Conservation (phyloP, 2,797 vertebrate species). For the Avahi laniger region DNA sequence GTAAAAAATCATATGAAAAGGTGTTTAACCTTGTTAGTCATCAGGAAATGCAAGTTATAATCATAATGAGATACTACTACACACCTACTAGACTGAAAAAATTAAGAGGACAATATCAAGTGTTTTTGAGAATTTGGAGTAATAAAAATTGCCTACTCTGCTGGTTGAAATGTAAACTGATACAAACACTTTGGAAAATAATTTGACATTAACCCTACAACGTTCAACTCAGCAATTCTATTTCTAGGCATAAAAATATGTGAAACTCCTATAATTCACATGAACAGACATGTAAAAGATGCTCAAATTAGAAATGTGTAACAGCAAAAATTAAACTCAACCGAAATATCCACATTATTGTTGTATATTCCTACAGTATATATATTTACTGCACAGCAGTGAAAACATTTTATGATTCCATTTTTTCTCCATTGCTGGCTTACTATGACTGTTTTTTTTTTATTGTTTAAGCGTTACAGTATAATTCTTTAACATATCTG, state of each 20-base stretch:
- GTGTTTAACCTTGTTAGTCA: not conserved
- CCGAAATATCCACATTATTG: not conserved
- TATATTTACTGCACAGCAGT: not conserved
- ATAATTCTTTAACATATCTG: not conserved
- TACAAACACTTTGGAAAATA: not conserved
- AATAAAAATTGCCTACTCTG: not conserved
- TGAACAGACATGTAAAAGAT: not conserved
- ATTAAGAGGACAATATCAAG: not conserved
- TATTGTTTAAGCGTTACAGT: not conserved
- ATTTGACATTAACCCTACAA: not conserved
- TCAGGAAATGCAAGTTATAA: not conserved
- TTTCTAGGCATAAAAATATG: not conserved
- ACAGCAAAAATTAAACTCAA: not conserved
- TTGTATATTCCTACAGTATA: not conserved
- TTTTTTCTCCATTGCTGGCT: not conserved
- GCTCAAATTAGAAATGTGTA: not conserved
- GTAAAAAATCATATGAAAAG: not conserved
- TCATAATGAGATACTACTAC: not conserved
- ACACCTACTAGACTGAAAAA: not conserved
- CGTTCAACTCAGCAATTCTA: not conserved
- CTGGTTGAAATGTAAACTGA: not conserved
- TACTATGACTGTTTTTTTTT: not conserved
- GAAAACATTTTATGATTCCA: not conserved
- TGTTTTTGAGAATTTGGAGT: not conserved
- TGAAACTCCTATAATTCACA: not conserved